Conservation (phyloP, 2,888 invertebrate species). For the Leuctra nigra region DNA sequence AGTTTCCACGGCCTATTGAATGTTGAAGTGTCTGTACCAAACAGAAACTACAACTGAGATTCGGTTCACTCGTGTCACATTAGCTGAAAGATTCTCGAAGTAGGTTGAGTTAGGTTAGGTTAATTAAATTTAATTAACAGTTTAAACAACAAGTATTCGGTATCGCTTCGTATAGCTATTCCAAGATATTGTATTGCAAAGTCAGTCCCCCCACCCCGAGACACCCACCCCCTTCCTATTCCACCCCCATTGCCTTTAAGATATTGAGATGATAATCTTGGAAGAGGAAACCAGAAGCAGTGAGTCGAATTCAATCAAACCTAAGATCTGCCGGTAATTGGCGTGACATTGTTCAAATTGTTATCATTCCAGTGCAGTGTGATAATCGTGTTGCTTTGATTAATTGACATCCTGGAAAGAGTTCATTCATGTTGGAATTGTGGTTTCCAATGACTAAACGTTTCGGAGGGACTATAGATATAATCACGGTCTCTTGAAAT, state of each 20-base stretch:
- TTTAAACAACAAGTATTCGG: slow-evolving; percentile 19
- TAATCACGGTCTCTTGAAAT: too few species aligned
- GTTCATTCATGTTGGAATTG: too few species aligned
- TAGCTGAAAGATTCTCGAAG: slow-evolving; percentile 23
- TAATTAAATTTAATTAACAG: slow-evolving; percentile 29
- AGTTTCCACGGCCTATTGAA: not conserved
- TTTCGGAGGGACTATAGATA: too few species aligned
- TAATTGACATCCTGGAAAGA: too few species aligned
- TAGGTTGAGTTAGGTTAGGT: slow-evolving; percentile 22
- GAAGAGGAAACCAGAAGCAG: not conserved
- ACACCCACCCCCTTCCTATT: not conserved
- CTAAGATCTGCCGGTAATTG: not conserved
- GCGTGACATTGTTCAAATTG: not conserved
- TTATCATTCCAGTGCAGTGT: not conserved
- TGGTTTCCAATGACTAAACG: too few species aligned
- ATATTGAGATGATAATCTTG: slow-evolving; percentile 3
- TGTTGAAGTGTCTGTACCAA: not conserved
- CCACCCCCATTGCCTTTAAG: not conserved
- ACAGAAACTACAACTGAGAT: too few species aligned
- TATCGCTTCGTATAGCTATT: slow-evolving; percentile 6
- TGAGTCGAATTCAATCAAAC: not conserved
- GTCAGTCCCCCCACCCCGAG: not conserved
- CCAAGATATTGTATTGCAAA: slow-evolving; percentile 8
- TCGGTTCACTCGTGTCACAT: slow-evolving; percentile 19
- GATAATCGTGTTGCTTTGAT: too few species aligned